Conservation (phyloP, 2,113 vertebrate genomes). For the Benitochromis conjunctus region DNA sequence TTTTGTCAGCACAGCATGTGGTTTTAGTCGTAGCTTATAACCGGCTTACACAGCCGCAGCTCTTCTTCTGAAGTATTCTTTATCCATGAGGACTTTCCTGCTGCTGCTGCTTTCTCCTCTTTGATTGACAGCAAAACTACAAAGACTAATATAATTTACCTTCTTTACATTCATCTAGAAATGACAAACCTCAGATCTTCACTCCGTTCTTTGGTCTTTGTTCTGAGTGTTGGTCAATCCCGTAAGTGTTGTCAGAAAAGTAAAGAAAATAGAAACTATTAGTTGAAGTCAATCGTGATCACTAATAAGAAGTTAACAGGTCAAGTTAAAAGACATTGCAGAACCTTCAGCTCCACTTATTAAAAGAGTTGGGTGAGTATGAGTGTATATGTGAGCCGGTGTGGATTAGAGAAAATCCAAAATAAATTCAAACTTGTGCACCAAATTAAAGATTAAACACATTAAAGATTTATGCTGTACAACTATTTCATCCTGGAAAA, state of each 20-base stretch:
- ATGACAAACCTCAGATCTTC: neutral
- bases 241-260: neutral
- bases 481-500: neutral
- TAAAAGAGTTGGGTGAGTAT: neutral
- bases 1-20: neutral
- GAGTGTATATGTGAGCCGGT: neutral
- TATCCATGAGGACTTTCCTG: neutral
- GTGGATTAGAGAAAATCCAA: neutral
- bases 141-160: neutral
- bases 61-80: neutral
- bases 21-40: neutral
- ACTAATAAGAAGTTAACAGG: neutral
- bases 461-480: neutral
- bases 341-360: neutral
- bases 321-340: neutral
- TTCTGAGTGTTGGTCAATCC: neutral
- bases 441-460: neutral
- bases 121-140: neutral
- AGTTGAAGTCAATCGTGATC: neutral
- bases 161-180: neutral
- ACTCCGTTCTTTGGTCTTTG: neutral
- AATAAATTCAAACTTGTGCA: neutral
- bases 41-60: neutral
- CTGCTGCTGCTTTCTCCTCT: neutral
- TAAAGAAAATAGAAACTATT: neutral